Evolutionary conservation across 2,888 invertebrate species (phyloP).

Genomic region (Syritta pipiens): DNA sequence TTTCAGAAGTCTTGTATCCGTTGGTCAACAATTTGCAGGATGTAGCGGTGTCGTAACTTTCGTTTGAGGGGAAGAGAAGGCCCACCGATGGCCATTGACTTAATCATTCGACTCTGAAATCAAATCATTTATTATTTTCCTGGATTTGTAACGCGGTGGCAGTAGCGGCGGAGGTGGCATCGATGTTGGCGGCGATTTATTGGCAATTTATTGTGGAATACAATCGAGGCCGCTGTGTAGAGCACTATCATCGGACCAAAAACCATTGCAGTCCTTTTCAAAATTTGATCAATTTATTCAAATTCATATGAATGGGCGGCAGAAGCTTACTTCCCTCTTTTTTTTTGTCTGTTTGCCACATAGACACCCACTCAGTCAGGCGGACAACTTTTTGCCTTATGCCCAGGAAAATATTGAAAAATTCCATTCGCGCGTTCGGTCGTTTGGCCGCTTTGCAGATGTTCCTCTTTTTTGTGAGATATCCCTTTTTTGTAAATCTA

Average conservation of each 20-base stretch:
- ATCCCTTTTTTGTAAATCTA: slow-evolving; percentile 27
- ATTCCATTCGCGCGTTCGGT: slow-evolving; percentile 31
- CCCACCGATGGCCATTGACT: slow-evolving; percentile 17
- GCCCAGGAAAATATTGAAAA: slow-evolving; percentile 36
- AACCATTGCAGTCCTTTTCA: slow-evolving; percentile 59
- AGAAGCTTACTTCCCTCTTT: not conserved
- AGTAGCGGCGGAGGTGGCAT: no score
- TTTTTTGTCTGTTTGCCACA: not conserved
- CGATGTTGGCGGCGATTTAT: slow-evolving; percentile 58
- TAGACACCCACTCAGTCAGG: slow-evolving; percentile 1
- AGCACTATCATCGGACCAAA: slow-evolving; percentile 42
- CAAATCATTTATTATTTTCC: slow-evolving; percentile 54
- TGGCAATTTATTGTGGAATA: slow-evolving; percentile 49
- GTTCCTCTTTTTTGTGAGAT: slow-evolving; percentile 17
- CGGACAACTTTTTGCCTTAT: not conserved
- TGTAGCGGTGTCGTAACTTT: slow-evolving; percentile 12
- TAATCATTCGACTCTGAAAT: slow-evolving; percentile 32
- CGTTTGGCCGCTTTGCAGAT: slow-evolving; percentile 50
- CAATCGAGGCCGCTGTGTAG: slow-evolving; percentile 25
- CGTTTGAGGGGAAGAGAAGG: slow-evolving; percentile 1
- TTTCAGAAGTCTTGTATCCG: slow-evolving; percentile 42
- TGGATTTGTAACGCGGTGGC: slow-evolving; percentile 42
- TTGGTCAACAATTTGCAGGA: slow-evolving; percentile 24
- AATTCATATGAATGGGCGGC: slow-evolving; percentile 34
- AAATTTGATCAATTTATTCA: slow-evolving; percentile 68